phyloP scores from a whole-genome alignment of 2,888 invertebrate species.

The Lomographa bimaculata region DNA sequence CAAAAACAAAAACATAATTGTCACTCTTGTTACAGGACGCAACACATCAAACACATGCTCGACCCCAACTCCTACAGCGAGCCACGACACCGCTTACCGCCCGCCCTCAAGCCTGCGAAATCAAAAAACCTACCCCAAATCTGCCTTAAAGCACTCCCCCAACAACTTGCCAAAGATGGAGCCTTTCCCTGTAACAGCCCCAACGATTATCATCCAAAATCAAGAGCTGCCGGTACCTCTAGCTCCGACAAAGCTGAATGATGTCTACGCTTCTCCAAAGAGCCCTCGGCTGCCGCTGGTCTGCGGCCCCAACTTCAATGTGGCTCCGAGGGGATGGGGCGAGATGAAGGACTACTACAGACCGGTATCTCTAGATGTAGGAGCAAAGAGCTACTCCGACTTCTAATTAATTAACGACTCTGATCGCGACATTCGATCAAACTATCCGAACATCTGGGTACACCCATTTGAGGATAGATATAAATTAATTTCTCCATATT shows the following conservation, averaged over 20 bases:
- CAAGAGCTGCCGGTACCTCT: constrained; percentile 64
- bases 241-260: constrained; percentile 76
- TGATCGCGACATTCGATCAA: no score
- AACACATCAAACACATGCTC: constrained; percentile 75
- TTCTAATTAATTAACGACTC: no score
- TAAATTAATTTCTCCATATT: no score
- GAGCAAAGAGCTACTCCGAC: constrained; percentile 76
- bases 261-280: constrained; percentile 73
- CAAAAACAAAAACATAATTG: no score
- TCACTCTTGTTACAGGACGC: constrained; percentile 67
- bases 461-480: no score
- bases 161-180: constrained; percentile 71
- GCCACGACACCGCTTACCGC: constrained; percentile 78
- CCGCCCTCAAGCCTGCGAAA: constrained; percentile 75
- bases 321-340: constrained; percentile 93
- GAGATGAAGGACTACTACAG: constrained; percentile 87
- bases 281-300: constrained; percentile 68
- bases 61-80: constrained; percentile 72
- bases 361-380: constrained; percentile 88
- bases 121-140: constrained; percentile 77
- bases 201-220: constrained; percentile 59
- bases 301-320: constrained; percentile 89
- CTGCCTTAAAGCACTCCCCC: constrained; percentile 65
- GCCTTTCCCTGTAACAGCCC: constrained; percentile 72
- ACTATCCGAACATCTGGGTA: no score